Base-by-base conservation (phyloP, 2,888 invertebrate genomes). In the Nemurella pictetii region DNA sequence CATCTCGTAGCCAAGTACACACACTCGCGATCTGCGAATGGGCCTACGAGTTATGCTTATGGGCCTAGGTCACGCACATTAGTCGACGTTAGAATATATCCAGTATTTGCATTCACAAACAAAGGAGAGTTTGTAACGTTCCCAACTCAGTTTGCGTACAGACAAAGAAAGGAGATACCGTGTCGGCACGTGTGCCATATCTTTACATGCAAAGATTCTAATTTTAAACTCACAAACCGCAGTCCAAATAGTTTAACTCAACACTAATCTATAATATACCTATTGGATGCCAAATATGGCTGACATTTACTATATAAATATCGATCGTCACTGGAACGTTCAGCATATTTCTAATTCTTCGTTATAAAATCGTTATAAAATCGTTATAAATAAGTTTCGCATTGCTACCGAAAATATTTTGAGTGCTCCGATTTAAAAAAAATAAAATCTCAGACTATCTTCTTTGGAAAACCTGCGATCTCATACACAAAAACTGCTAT, bases 81-180 rank as follows among this genome's bases (percentile, higher is more conserved):
- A 55, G 55, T 55, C 3, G 15, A 55, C 12, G 55, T 55, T 55
- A 55, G 55, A 55, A 55, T 55, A 55, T 55, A 55, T 55, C 55
- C 55, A 55, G 55, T 78, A 29, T 78, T 78, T 78, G 78, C 30
- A 29, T 78, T 78, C 78, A n/a, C 78, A 27, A 78, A 78, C 78
- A 78, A 78, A 78, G 78, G 78, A 78, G 78, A 78, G 78, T 78
- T 28, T 78, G 30, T 78, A 78, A 78, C 55, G 78, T 78, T 30
- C 28, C 29, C 78, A n/a, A n/a, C 15, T 55, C 20, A 20, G 55
- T 55, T 55, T 55, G 20, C 3, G 55, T 55, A 15, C 28, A 78
- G 78, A 78, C 78, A 78, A 78, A 78, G 78, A 78, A 55, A 55
- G 55, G 15, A 55, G 55, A 55, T 20, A 55, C 5, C 55, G 12